Evolutionary conservation across 2,113 vertebrate genomes (phyloP).

Genomic region (Taurulus bubalis): DNA sequence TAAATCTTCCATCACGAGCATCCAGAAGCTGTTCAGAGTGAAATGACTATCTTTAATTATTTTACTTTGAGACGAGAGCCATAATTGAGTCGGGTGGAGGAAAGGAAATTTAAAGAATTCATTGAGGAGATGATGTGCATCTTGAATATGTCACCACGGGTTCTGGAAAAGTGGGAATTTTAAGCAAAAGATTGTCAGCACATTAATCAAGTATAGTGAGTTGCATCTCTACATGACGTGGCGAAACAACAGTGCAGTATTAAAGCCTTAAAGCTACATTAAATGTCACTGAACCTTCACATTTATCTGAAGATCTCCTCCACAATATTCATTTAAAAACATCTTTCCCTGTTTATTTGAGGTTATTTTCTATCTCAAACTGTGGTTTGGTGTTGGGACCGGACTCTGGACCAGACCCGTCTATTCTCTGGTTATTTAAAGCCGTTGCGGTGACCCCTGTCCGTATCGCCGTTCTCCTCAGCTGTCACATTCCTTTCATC

Average conservation of each 20-base stretch:
- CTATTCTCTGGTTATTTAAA: constrained; percentile 65
- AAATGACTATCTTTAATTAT: neutral
- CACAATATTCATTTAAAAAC: neutral
- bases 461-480: no score
- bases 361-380: neutral
- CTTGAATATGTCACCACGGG: neutral
- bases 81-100: no score
- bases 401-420: neutral
- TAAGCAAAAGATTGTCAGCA: neutral
- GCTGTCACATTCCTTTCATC: constrained; percentile 72
- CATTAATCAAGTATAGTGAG: neutral
- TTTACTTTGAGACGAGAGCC: no score
- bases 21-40: no score
- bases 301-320: no score
- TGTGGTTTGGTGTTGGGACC: neutral
- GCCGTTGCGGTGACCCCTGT: constrained; percentile 33
- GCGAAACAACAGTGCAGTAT: neutral
- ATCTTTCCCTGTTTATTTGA: neutral
- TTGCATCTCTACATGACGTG: neutral
- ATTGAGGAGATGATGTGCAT: neutral
- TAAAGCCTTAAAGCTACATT: neutral
- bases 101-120: neutral
- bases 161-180: neutral
- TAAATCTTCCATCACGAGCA: neutral
- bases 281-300: neutral